Evolutionary conservation across 23 tunicate genomes (phyloP).

Genomic region (Styela clava): DNA sequence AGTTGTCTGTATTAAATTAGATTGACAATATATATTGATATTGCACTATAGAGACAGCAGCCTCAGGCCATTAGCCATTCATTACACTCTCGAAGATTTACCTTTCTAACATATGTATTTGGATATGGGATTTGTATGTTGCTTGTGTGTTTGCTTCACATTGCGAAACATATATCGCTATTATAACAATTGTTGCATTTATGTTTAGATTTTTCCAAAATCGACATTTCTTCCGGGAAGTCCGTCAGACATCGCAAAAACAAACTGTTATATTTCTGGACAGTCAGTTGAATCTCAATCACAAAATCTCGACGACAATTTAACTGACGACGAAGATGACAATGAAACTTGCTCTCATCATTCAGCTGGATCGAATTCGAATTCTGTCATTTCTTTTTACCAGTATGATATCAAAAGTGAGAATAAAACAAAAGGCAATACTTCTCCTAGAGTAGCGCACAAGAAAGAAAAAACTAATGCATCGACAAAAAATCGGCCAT

Average conservation of each 20-base stretch:
- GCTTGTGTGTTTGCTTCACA: too few relatives aligned
- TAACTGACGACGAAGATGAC: background rate
- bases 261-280: conserved; percentile 12
- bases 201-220: conserved; percentile 16
- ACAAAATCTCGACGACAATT: background rate
- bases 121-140: too few relatives aligned
- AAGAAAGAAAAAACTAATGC: background rate
- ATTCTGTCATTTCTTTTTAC: background rate
- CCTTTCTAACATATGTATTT: too few relatives aligned
- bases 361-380: background rate
- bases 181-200: background rate
- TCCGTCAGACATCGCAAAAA: conserved; percentile 23
- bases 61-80: too few relatives aligned
- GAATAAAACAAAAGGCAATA: background rate
- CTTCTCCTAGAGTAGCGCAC: background rate
- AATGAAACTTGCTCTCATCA: background rate
- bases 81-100: too few relatives aligned
- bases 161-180: too few relatives aligned
- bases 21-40: too few relatives aligned
- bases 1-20: too few relatives aligned
- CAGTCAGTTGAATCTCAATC: background rate
- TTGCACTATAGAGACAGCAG: too few relatives aligned
- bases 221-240: conserved; percentile 23
- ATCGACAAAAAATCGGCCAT: background rate
- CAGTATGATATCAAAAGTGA: background rate